phyloP scores from a whole-genome alignment of 2,797 vertebrate species.

The Notoglanidium macrostoma region DNA sequence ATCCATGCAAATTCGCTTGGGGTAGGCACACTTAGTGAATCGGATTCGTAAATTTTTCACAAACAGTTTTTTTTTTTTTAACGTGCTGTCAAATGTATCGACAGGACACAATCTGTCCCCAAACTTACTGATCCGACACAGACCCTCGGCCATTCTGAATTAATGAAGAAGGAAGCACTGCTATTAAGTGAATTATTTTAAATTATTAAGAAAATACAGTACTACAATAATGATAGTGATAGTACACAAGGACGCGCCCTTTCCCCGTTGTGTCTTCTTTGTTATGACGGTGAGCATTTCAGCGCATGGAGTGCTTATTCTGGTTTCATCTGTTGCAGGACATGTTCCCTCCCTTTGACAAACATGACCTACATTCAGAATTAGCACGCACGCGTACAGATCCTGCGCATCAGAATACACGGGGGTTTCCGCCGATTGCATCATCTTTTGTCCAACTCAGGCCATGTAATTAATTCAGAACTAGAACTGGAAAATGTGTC shows the following conservation, averaged over 20 bases:
- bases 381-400: conserved; percentile 62
- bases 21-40: neutral
- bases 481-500: conserved; percentile 3
- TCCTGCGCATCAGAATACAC: conserved; percentile 52
- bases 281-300: conserved; percentile 28
- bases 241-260: conserved; percentile 19
- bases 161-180: neutral
- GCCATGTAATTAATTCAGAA: conserved; percentile 63
- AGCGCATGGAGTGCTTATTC: conserved; percentile 26
- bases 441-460: conserved; percentile 64
- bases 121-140: neutral
- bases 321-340: conserved; percentile 29
- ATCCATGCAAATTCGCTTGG: conserved; percentile 1
- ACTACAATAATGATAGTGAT: neutral
- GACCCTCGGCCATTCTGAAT: neutral
- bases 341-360: conserved; percentile 40
- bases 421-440: conserved; percentile 70
- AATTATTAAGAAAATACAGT: neutral
- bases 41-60: neutral
- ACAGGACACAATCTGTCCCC: neutral
- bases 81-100: neutral
- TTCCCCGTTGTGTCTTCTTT: conserved; percentile 27
- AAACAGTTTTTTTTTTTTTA: conserved; percentile 3
- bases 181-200: neutral
- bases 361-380: conserved; percentile 77